A percentile compares a stretch with the other conserved stretches of the same genome.
Evolutionary conservation across 2,113 vertebrate species (phyloP).

Genomic region (Tyrannus savana): DNA sequence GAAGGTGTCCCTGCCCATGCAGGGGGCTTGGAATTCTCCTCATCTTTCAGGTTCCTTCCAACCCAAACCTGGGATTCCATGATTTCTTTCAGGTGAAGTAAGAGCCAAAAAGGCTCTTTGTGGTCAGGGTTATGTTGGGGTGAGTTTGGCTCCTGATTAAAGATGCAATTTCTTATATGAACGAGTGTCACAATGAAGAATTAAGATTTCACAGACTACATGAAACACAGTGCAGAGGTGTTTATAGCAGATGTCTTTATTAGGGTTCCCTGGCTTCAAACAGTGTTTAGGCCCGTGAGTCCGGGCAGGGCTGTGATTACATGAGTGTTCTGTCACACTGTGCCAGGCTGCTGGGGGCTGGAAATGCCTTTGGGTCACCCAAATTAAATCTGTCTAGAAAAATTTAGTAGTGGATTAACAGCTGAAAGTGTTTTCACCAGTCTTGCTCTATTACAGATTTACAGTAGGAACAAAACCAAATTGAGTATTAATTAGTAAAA

Average conservation of each 20-base stretch:
- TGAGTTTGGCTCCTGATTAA: neutral
- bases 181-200: neutral
- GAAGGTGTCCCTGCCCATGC: neutral
- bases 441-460: neutral
- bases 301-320: neutral
- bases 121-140: neutral
- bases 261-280: neutral
- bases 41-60: neutral
- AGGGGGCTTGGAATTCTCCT: neutral
- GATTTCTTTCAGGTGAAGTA: neutral
- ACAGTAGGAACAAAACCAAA: neutral
- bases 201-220: neutral
- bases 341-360: neutral
- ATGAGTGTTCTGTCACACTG: fast-evolving
- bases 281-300: fast-evolving
- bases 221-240: fast-evolving
- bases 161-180: neutral
- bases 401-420: neutral
- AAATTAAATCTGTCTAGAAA: neutral
- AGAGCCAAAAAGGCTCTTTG: neutral
- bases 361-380: neutral
- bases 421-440: neutral
- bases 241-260: neutral
- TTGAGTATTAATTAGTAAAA: neutral
- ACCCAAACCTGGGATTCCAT: neutral